Base-by-base conservation (phyloP, 2,888 invertebrate genomes). In the Punctoribates punctum region DNA sequence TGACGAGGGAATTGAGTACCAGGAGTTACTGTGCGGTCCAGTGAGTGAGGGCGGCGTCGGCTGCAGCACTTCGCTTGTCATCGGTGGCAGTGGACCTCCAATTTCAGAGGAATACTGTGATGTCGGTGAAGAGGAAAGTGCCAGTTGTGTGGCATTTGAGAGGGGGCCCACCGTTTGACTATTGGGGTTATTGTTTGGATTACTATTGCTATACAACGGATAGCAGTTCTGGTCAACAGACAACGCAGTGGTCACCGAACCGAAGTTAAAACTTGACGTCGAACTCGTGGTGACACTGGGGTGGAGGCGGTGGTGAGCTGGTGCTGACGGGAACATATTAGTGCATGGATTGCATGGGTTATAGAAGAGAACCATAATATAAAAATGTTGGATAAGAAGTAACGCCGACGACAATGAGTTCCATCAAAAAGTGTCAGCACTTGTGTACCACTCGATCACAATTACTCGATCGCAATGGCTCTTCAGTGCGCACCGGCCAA, bases 301-400 rank as follows among this genome's bases (percentile, higher is more conserved):
- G 25, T 72, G 62, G 11, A 46, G 13, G 6, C 73, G 34, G 23
- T 60, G 73, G 51, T 48, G 46, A 27, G 57, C 17, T 46, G 48
- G 27, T 54, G 54, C 60, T 27, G 54, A 60, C 25, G 73, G 72
- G 27, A 72, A 72, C 72, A 72, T 72, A 48, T 72, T 72, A 48
- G 72, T 46, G 48, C 48, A 46, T 11, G 72, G 72, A 27, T 72
- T 70, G 70, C 48, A 46, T 11, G 46, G 72, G 13, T 72, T 70
- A 38, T 42, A 38, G 34, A 8, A 72, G 25, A 72, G 72, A 48
- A 72, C 72, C 72, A 72, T 72, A 72, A 72, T 72, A 67, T 54
- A 54, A 54, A 54, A 62, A 27, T 62, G 62, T 25, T 62, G 25
- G 23, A 46, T 25, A 72, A 72, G 46, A 72, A 46, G 25, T 15